phyloP scores from a whole-genome alignment of 2,797 vertebrate species.

The Clarias fuscus region DNA sequence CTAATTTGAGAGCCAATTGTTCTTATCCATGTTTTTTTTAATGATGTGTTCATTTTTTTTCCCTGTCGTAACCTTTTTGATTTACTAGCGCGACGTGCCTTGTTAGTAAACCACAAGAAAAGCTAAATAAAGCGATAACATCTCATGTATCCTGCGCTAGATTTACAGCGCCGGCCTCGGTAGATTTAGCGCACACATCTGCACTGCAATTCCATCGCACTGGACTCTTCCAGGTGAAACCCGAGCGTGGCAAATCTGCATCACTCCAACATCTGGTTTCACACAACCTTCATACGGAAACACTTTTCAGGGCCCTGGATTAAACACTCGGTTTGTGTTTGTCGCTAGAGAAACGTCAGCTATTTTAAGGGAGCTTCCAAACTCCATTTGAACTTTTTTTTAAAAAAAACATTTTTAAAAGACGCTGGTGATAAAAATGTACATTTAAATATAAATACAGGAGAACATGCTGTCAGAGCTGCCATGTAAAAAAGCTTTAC shows the following conservation, averaged over 20 bases:
- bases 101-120: not conserved
- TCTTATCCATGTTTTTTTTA: no score
- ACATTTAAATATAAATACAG: not conserved
- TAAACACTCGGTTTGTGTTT: not conserved
- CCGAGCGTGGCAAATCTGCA: conserved; percentile 10
- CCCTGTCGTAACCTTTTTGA: not conserved
- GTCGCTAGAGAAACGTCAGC: not conserved
- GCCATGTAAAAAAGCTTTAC: no score
- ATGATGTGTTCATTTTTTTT: not conserved
- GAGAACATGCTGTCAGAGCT: not conserved
- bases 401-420: not conserved
- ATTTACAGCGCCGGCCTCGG: conserved; percentile 4
- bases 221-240: not conserved
- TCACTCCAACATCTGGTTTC: conserved; percentile 19
- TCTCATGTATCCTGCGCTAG: not conserved
- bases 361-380: not conserved
- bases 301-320: not conserved
- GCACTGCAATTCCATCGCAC: not conserved
- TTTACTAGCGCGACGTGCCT: not conserved
- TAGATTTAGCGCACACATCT: conserved; percentile 25
- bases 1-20: no score
- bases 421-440: not conserved
- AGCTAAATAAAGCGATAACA: not conserved
- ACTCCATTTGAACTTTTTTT: not conserved
- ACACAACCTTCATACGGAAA: not conserved